Base-by-base conservation (phyloP, 2,113 vertebrate genomes). In the Cephalopholis sonnerati region DNA sequence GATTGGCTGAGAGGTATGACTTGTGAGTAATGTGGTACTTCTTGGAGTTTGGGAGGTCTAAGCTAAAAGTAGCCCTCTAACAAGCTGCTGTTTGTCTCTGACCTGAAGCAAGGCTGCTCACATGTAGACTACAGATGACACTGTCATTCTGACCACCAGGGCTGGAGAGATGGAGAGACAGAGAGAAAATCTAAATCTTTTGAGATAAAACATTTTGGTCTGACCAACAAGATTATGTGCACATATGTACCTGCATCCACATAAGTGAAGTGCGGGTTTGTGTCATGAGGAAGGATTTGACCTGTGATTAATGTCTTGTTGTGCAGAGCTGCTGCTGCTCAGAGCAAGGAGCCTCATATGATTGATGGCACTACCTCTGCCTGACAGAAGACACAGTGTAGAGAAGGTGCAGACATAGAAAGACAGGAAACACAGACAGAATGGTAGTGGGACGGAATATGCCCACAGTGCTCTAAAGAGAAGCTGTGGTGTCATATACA, bases 301-400 rank as follows among this genome's bases (percentile, higher is more conserved):
- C 51, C 44, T 18, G 51, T 86, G 78, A 86, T 81, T 32, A 70
- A 81, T 63, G 78, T 50, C 29, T 69, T 12, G 41, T 67, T 77
- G 41, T 46, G 29, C 44, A 27, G 53, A 77, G 32, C 32, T 44
- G 65, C 64, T 48, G 76, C 50, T 24, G 53, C 73, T 81, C 7
- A 64, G 32, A 80, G 77, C 77, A 41, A 73, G 36, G 59, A 57
- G 61, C 44, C 16, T 6, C 39, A 29, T n/a, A 24, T 77, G 85
- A 87, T 87, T 5, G 55, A 76, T 85, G 81, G 41, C 25, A 11
- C 22, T 50, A 54, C 64, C 68, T 69, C 36, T 22, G 54, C 11
- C 46, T 44, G 46, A 39, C 50, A n/a, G 57, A 41, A 8, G 41
- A 41, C 41, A 41, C 41, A 41, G 8, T 18, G 57, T 41, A 41